Evolutionary conservation across 2,888 invertebrate species (phyloP).

Genomic region (Nowickia ferox): DNA sequence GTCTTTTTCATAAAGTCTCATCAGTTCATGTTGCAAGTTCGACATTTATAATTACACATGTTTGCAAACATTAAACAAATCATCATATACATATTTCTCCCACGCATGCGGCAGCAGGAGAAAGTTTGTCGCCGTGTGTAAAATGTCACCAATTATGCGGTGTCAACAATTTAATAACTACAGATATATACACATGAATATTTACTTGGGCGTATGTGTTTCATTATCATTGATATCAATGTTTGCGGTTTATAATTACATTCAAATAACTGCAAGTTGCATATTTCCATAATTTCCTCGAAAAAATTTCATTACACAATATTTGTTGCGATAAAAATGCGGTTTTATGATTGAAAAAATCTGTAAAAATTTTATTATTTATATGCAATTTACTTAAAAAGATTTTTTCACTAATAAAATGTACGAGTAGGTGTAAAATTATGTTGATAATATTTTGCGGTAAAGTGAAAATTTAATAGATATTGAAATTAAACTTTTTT

Average conservation of each 20-base stretch:
- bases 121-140: neutral
- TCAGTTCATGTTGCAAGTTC: neutral
- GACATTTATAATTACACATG: neutral
- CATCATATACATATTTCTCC: neutral
- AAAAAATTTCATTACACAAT: constrained; percentile 66
- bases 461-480: too few species aligned
- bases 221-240: constrained; percentile 61
- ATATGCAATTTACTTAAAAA: neutral
- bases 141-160: constrained; percentile 64
- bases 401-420: neutral
- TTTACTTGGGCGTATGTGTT: constrained; percentile 25
- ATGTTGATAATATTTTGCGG: neutral
- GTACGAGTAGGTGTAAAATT: neutral
- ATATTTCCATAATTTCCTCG: constrained; percentile 64
- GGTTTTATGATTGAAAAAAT: constrained; percentile 50
- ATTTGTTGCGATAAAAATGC: constrained; percentile 43
- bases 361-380: constrained; percentile 30
- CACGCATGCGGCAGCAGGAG: neutral
- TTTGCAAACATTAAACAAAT: neutral
- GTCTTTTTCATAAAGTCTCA: too few species aligned
- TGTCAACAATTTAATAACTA: constrained; percentile 66
- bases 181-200: constrained; percentile 13
- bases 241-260: constrained; percentile 69
- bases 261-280: constrained; percentile 54
- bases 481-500: too few species aligned